Base-by-base conservation (phyloP, 2,888 invertebrate species). In the Drosophila subquinaria region DNA sequence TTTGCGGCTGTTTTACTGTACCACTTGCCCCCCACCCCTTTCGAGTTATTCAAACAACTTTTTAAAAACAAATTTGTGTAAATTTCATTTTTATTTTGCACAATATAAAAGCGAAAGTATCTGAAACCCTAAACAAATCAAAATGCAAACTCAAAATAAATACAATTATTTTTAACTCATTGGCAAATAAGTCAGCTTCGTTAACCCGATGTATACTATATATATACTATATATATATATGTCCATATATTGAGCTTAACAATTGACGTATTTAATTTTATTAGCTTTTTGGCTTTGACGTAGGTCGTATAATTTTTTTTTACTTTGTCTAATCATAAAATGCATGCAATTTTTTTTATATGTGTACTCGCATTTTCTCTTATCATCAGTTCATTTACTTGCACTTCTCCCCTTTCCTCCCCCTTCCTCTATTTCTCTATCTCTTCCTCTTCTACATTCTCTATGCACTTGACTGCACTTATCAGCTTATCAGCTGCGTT, bases 21-120 rank as follows among this genome's bases (percentile, higher is more conserved):
- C 48, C 42, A 47, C 38, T 62, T 40, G 40, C 52, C 61, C 30
- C 15, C 10, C 15, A 0, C 33, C 15, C n/a, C 23, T 13, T 3
- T 2, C 2, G 23, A 53, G 56, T 57, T 47, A 13, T 55, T 42
- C 62, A 40, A 48, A 60, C 63, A 45, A 53, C 11, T 77, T 73
- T 73, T 73, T 50, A 57, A 64, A 40, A 33, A 50, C 77, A 73
- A 71, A n/a, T 38, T 27, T 27, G 5, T n/a, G 38, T n/a, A 38
- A 38, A n/a, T 69, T 78, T 61, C 62, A 80, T 67, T 67, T 74
- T 82, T 75, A 69, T 65, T 69, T 23, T 20, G 20, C 6, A 23
- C 45, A 30, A 8, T 2, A 8, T 67, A 82, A 83, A 83, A 86
- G 81, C 83, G 83, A 83, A 83, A 83, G 82, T 83, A 69, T 60